phyloP scores from a whole-genome alignment of 64 coral and sea anemone genomes.

The Astreopora myriophthalma region DNA sequence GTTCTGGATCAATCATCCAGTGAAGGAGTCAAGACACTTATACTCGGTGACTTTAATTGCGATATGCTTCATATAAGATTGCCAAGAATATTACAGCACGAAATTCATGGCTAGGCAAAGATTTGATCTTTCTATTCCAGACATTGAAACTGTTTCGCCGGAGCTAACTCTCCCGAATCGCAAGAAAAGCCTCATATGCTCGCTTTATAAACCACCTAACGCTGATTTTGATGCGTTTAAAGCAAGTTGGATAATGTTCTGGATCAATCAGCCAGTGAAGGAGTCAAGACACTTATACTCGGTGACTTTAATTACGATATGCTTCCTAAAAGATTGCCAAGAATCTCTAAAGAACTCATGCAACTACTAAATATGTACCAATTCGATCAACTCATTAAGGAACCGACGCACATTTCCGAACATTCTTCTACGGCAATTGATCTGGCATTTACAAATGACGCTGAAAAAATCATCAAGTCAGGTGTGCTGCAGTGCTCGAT shows the following conservation, averaged over 20 bases:
- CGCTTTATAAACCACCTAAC: not conserved
- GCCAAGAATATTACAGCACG: not conserved
- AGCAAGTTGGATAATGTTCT: not conserved
- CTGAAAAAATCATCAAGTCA: not conserved
- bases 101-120: not conserved
- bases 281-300: not conserved
- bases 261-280: not conserved
- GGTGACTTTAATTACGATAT: slow-evolving; percentile 37
- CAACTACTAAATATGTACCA: slow-evolving; percentile 32
- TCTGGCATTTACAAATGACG: not conserved
- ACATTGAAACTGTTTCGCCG: slow-evolving; percentile 3
- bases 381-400: slow-evolving; percentile 26
- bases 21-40: too few relatives aligned
- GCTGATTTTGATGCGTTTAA: too few relatives aligned
- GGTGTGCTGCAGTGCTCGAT: slow-evolving; percentile 7
- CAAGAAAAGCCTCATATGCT: slow-evolving; percentile 4
- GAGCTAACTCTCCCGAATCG: not conserved
- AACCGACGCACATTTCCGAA: slow-evolving; percentile 24
- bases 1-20: too few relatives aligned
- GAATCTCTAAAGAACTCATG: not conserved
- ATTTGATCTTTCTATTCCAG: not conserved
- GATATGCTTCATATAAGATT: too few relatives aligned
- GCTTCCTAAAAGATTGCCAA: slow-evolving; percentile 3
- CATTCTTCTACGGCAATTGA: slow-evolving; percentile 9
- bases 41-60: too few relatives aligned